A percentile compares a stretch with the other conserved stretches of the same genome.
Conservation (phyloP, 2,888 invertebrate species). For the Sarcophaga rosellei region DNA sequence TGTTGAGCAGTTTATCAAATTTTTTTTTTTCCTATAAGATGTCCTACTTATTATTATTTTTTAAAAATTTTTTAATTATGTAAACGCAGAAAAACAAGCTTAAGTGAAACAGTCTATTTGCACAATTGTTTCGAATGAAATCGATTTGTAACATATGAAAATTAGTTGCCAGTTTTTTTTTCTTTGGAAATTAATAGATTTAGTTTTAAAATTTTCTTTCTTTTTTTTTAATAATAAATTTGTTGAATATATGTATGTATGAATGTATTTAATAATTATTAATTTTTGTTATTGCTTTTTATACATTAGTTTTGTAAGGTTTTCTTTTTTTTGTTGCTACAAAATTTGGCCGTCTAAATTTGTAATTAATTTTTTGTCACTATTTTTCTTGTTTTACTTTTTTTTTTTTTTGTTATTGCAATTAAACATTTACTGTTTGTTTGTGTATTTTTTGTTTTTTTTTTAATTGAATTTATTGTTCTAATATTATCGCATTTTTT, state of each 20-base stretch:
- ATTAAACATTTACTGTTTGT: slow-evolving; percentile 28
- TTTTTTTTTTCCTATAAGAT: not conserved
- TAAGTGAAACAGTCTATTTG: slow-evolving; percentile 42
- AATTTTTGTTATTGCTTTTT: slow-evolving; percentile 50
- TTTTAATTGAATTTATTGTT: slow-evolving; percentile 43
- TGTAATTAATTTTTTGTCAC: slow-evolving; percentile 28
- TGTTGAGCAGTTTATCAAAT: no score
- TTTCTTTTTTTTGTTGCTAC: not conserved
- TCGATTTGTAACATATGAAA: not conserved
- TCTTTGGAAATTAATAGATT: not conserved
- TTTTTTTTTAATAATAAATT: not conserved
- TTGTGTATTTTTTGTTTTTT: not conserved
- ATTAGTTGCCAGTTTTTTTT: not conserved
- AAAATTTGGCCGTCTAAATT: slow-evolving; percentile 42
- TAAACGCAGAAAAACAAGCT: not conserved
- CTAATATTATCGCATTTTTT: slow-evolving; percentile 23
- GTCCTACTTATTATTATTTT: not conserved
- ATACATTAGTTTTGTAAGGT: slow-evolving; percentile 36
- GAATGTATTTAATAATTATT: not conserved
- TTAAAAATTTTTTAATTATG: not conserved
- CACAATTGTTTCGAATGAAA: not conserved
- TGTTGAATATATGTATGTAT: no score
- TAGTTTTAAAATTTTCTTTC: not conserved
- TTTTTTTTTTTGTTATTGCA: slow-evolving; percentile 1
- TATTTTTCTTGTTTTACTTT: slow-evolving; percentile 19